phyloP scores from a whole-genome alignment of 2,113 vertebrate species.

The Tenebrosternarchus preto region DNA sequence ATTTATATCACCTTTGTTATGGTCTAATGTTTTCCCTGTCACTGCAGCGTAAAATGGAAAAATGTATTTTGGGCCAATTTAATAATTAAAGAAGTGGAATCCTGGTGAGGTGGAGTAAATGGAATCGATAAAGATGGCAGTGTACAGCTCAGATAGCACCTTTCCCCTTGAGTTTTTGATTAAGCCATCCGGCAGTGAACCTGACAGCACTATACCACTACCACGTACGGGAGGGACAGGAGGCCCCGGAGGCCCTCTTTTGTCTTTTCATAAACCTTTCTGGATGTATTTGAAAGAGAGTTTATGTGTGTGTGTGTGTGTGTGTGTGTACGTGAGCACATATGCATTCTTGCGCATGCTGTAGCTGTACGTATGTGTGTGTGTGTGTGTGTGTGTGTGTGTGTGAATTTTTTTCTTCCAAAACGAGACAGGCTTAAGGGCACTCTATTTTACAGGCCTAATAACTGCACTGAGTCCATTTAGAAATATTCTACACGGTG shows the following conservation, averaged over 20 bases:
- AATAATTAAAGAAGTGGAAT: slow-evolving; percentile 96
- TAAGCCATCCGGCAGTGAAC: slow-evolving; percentile 74
- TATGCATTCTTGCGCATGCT: neutral
- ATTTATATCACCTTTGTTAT: slow-evolving; percentile 97
- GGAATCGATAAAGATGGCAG: slow-evolving; percentile 78
- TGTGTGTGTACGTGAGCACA: slow-evolving; percentile 6
- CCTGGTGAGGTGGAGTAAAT: slow-evolving; percentile 70
- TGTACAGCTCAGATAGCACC: slow-evolving; percentile 77
- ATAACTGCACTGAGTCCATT: slow-evolving; percentile 40
- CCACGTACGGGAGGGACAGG: slow-evolving; percentile 47
- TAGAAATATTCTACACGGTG: slow-evolving; percentile 35
- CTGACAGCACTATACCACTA: slow-evolving; percentile 72
- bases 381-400: slow-evolving; percentile 41
- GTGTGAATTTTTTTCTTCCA: slow-evolving; percentile 15
- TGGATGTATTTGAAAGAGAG: slow-evolving; percentile 55
- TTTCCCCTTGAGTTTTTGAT: slow-evolving; percentile 79
- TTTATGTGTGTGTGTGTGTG: slow-evolving; percentile 49
- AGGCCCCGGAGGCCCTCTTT: slow-evolving; percentile 56
- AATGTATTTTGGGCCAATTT: slow-evolving; percentile 98
- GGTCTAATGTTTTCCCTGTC: slow-evolving; percentile 96
- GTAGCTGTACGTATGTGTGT: neutral
- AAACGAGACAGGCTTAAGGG: slow-evolving; percentile 10
- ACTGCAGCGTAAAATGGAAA: slow-evolving; percentile 95
- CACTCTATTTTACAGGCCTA: slow-evolving; percentile 37
- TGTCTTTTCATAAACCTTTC: slow-evolving; percentile 66